These are phyloP conservation scores for Lasioglossum malachurum DNA, from an alignment of 2,888 invertebrate genomes.

Conservation along the genomic window DNA sequence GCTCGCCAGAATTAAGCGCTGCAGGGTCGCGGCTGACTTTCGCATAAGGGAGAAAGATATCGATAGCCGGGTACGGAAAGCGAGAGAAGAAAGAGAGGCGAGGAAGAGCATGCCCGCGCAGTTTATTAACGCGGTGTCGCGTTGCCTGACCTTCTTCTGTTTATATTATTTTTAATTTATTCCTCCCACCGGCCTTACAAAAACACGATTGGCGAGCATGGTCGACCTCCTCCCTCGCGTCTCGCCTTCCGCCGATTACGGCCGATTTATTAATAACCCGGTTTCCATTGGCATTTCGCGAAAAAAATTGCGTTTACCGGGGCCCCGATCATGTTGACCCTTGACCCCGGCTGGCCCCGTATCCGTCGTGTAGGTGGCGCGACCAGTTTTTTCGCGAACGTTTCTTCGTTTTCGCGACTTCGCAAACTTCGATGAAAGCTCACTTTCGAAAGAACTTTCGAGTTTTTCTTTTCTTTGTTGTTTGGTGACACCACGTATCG, in stretches of 20 bases:
- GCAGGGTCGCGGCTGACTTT: neutral
- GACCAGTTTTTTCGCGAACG: slow-evolving; percentile 75
- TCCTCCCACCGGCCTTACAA: slow-evolving; percentile 66
- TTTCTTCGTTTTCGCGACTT: too few species aligned
- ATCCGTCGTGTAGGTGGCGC: slow-evolving; percentile 75
- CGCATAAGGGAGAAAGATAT: slow-evolving; percentile 34
- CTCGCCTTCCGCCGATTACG: slow-evolving; percentile 43
- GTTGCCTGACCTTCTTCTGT: slow-evolving; percentile 71
- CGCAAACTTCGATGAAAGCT: too few species aligned
- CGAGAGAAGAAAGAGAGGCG: slow-evolving; percentile 18
- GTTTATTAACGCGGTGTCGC: slow-evolving; percentile 74
- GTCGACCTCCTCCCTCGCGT: neutral
- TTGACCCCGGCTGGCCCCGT: slow-evolving; percentile 70
- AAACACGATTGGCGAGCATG: slow-evolving; percentile 39
- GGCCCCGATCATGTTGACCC: slow-evolving; percentile 64
- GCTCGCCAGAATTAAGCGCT: slow-evolving; percentile 41
- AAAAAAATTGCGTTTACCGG: slow-evolving; percentile 73
- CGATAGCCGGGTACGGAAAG: slow-evolving; percentile 1
- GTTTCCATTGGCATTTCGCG: slow-evolving; percentile 77
- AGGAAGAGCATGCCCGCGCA: slow-evolving; percentile 30
- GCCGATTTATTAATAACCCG: slow-evolving; percentile 80
- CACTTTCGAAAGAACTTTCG: too few species aligned
- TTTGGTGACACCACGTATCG: too few species aligned
- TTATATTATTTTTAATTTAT: slow-evolving; percentile 76
- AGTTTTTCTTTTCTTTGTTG: too few species aligned